Percentiles rank a stretch among this genome's conserved stretches.
Conservation (phyloP, 2,888 invertebrate genomes). For the Philhelius pedissequus region DNA sequence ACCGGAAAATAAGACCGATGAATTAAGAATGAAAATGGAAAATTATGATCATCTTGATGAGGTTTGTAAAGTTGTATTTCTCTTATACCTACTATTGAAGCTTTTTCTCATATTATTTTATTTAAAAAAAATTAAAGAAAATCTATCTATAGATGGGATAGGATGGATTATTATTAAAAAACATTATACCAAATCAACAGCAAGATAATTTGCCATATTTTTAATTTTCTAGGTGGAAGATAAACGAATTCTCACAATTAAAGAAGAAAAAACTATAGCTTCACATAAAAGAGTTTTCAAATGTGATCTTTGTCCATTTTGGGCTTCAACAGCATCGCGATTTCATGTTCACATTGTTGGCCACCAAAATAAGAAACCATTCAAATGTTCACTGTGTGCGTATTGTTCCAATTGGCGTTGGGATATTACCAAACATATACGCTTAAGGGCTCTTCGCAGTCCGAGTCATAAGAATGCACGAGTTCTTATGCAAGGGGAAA, state of each 20-base stretch:
- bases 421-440: constrained; percentile 97
- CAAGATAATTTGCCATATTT: too few species aligned
- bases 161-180: too few species aligned
- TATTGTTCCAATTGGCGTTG: constrained; percentile 97
- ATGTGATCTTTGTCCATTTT: constrained; percentile 94
- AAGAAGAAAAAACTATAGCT: constrained; percentile 82
- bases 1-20: background rate
- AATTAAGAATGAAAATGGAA: background rate
- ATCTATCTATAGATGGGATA: too few species aligned
- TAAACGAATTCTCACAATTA: constrained; percentile 81
- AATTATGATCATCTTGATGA: background rate
- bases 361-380: constrained; percentile 94
- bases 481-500: constrained; percentile 94
- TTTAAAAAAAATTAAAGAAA: too few species aligned
- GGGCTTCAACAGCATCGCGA: constrained; percentile 94
- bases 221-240: background rate
- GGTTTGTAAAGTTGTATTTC: background rate
- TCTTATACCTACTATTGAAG: too few species aligned
- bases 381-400: constrained; percentile 95
- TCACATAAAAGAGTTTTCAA: constrained; percentile 90
- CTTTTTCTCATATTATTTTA: too few species aligned
- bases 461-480: constrained; percentile 88
- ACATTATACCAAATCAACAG: too few species aligned
- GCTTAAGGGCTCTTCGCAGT: constrained; percentile 91
- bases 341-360: constrained; percentile 97